Percentiles rank a stretch among this genome's conserved stretches.
Conservation (phyloP, 1,140 invertebrate genomes). For the Penaeus indicus region DNA sequence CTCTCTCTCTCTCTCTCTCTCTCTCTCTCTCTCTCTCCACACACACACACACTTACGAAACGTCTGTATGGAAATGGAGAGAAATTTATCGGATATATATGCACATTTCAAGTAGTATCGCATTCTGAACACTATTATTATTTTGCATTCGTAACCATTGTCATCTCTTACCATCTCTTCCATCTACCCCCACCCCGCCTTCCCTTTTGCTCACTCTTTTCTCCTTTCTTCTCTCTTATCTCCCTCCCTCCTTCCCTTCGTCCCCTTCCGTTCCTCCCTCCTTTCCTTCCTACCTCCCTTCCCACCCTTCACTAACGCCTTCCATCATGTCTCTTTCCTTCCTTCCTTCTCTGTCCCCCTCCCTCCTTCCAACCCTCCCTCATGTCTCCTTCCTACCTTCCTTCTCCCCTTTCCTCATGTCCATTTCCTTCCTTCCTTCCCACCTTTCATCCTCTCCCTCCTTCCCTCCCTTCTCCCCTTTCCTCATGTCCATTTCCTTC, state of each 20-base stretch:
- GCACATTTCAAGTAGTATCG: too few species aligned
- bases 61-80: too few species aligned
- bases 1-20: neutral
- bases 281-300: neutral
- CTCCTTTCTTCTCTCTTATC: neutral
- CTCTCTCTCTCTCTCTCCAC: neutral
- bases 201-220: neutral
- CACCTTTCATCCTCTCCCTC: neutral
- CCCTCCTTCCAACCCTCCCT: neutral
- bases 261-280: too few species aligned
- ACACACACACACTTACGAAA: too few species aligned
- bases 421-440: neutral
- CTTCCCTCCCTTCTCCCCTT: neutral
- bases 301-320: neutral
- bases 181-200: neutral
- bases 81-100: too few species aligned
- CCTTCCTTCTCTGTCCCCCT: neutral
- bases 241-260: neutral
- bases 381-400: neutral
- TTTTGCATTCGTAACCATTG: too few species aligned
- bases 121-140: too few species aligned
- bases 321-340: neutral
- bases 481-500: neutral
- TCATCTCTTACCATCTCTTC: neutral
- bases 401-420: neutral